Conservation (phyloP, 2,797 vertebrate genomes). For the Sebastes hubbsi region DNA sequence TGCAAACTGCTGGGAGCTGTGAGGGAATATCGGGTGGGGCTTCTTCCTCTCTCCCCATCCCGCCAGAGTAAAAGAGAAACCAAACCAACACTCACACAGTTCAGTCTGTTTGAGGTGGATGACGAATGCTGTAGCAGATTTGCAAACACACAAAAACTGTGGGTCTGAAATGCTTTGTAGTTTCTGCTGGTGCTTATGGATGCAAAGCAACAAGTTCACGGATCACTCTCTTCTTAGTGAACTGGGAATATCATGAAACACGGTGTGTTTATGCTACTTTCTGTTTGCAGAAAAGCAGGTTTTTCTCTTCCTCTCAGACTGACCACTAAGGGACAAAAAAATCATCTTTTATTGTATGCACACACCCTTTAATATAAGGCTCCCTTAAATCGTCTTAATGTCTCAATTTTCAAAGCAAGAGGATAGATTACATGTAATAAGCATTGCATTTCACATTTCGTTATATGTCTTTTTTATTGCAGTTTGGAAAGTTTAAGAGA, state of each 20-base stretch:
- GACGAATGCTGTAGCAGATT: background rate
- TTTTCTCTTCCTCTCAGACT: background rate
- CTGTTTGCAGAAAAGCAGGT: background rate
- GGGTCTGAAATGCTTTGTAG: conserved; percentile 7
- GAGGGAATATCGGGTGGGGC: conserved; percentile 67
- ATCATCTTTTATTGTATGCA: background rate
- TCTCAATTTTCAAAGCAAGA: background rate
- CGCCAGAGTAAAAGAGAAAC: conserved; percentile 20
- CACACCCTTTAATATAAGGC: background rate
- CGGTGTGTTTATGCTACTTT: background rate
- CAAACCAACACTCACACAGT: conserved; percentile 9
- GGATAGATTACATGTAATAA: background rate
- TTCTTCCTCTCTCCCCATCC: conserved; percentile 9
- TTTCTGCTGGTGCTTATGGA: conserved; percentile 21
- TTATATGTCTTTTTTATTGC: background rate
- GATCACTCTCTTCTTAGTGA: conserved; percentile 16
- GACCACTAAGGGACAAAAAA: background rate
- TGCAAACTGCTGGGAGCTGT: conserved; percentile 36
- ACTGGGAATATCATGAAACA: background rate
- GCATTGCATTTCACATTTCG: background rate
- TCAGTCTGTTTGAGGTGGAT: background rate
- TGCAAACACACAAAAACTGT: background rate
- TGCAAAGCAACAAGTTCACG: conserved; percentile 63
- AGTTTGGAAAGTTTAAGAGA: background rate
- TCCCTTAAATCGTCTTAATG: background rate